Evolutionary conservation across 2,113 vertebrate genomes (phyloP).

Genomic region (Pelodiscus sinensis): DNA sequence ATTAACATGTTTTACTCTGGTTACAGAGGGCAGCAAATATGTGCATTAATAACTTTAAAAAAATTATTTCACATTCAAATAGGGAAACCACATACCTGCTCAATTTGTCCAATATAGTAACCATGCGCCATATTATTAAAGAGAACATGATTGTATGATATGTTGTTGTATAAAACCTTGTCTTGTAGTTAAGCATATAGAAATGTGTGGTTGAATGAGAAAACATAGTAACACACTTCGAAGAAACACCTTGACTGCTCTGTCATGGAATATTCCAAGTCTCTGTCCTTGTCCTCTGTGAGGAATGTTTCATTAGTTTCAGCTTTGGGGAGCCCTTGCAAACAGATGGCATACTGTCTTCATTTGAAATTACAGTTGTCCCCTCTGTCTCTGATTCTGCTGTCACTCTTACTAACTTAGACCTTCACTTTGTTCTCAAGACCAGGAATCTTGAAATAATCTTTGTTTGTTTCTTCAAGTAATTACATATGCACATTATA

Average conservation of each 20-base stretch:
- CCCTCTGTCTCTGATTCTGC: neutral
- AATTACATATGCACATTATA: no score
- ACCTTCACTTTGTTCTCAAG: neutral
- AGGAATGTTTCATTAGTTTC: neutral
- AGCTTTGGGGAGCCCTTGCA: neutral
- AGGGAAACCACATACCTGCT: neutral
- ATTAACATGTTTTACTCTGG: neutral
- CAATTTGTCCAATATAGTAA: accelerated
- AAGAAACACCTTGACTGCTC: neutral
- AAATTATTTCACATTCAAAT: neutral
- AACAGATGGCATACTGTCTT: neutral
- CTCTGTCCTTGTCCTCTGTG: neutral
- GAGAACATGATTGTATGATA: neutral
- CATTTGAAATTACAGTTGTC: neutral
- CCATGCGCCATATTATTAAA: neutral
- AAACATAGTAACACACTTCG: neutral
- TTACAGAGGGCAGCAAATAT: neutral
- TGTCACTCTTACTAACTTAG: neutral
- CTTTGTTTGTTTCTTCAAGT: no score
- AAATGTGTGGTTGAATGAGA: neutral
- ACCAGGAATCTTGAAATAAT: neutral
- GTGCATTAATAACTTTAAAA: neutral
- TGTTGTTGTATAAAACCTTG: neutral
- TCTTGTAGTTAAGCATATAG: neutral
- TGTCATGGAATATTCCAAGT: neutral